Conservation (phyloP, 2,888 invertebrate species). For the Antheraea yamamai region DNA sequence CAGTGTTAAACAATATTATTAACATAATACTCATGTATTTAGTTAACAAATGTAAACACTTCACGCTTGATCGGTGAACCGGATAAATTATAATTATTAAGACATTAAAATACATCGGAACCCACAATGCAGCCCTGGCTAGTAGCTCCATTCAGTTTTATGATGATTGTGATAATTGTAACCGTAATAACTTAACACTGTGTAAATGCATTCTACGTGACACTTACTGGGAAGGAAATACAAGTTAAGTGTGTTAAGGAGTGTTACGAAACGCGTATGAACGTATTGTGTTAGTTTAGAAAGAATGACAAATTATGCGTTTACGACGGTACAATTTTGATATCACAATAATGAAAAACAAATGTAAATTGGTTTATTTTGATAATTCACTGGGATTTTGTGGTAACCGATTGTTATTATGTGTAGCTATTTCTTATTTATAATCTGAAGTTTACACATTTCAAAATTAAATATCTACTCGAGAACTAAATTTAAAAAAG, state of each 20-base stretch:
- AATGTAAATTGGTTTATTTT: no score
- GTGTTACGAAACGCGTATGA: conserved; percentile 6
- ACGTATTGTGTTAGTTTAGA: conserved; percentile 6
- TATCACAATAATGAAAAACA: neutral
- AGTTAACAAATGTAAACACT: conserved; percentile 9
- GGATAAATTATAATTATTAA: conserved; percentile 11
- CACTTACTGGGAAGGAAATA: conserved; percentile 15
- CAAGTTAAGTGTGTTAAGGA: conserved; percentile 12
- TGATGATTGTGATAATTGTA: conserved; percentile 31
- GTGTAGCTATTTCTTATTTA: no score
- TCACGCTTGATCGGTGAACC: conserved; percentile 2
- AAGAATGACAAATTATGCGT: neutral
- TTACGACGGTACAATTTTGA: neutral
- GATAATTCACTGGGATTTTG: no score
- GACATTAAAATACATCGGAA: neutral
- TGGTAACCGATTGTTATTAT: no score
- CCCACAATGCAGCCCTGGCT: neutral
- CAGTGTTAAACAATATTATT: neutral
- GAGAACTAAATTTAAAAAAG: no score
- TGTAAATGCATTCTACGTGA: conserved; percentile 9
- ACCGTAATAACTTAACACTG: conserved; percentile 17
- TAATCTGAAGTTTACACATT: no score
- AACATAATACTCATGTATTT: conserved; percentile 5
- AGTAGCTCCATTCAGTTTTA: conserved; percentile 16
- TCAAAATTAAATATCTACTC: no score